Evolutionary conservation across 2,888 invertebrate species (phyloP).

Genomic region (Eugnorisma glareosa): DNA sequence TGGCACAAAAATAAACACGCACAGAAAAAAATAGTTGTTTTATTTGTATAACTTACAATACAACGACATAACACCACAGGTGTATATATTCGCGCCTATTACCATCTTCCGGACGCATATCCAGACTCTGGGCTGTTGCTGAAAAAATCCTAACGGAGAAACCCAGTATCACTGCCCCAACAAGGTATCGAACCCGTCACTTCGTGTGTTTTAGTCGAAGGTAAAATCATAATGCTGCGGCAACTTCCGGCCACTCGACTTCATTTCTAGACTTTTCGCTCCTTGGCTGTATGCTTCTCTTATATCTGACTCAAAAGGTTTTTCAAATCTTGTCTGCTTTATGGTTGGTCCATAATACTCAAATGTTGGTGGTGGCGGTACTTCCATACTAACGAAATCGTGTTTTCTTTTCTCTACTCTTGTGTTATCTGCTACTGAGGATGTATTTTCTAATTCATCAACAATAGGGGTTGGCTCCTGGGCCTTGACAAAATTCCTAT

Average conservation of each 20-base stretch:
- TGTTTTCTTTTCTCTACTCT: constrained; percentile 68
- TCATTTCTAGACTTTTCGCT: constrained; percentile 83
- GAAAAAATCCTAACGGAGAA: too few relatives aligned
- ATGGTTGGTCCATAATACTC: constrained; percentile 91
- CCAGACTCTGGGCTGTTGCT: too few relatives aligned
- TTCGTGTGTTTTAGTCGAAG: constrained; percentile 75
- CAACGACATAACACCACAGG: not conserved
- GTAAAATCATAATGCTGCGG: constrained; percentile 86
- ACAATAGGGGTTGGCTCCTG: constrained; percentile 79
- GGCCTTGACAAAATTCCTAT: constrained; percentile 82
- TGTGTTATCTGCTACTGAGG: constrained; percentile 54
- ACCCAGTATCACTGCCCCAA: not conserved
- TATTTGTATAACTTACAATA: constrained; percentile 47
- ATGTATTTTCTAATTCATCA: constrained; percentile 80
- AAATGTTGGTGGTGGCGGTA: constrained; percentile 92
- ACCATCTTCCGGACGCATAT: not conserved
- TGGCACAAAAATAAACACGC: constrained; percentile 71
- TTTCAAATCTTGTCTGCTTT: constrained; percentile 77
- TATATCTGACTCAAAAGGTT: constrained; percentile 84
- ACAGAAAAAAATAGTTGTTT: constrained; percentile 58
- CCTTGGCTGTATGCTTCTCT: constrained; percentile 87
- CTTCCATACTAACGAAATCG: constrained; percentile 80
- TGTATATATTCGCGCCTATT: not conserved
- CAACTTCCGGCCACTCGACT: constrained; percentile 78
- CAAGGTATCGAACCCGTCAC: not conserved